Conservation (phyloP, 92 coral and sea anemone genomes). For the Palythoa grandis region DNA sequence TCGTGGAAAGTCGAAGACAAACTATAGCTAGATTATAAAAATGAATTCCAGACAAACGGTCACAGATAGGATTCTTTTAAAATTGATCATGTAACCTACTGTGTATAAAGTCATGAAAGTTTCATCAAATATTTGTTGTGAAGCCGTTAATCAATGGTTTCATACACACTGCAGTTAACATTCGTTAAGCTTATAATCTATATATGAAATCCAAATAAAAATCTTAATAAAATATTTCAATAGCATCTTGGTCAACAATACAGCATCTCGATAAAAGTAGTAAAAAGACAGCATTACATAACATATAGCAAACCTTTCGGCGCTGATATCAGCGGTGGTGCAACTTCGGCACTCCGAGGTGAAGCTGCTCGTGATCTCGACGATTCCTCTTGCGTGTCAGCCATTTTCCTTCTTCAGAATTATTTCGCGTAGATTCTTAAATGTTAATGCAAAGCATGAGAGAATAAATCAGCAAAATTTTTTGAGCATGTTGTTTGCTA, state of each 20-base stretch:
- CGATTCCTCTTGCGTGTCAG: constrained; percentile 67
- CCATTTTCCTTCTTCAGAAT: constrained; percentile 48
- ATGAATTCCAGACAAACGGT: neutral
- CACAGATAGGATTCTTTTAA: neutral
- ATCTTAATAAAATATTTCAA: neutral
- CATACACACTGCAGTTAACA: too few relatives aligned
- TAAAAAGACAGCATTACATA: neutral
- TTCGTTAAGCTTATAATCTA: too few relatives aligned
- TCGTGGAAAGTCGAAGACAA: neutral
- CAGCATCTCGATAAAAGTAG: neutral
- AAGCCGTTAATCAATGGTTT: neutral
- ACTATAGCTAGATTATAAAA: neutral
- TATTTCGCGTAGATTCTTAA: neutral
- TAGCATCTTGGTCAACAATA: neutral
- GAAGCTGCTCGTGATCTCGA: constrained; percentile 74
- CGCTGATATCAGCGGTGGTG: constrained; percentile 72
- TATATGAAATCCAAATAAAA: too few relatives aligned
- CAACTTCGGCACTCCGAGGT: constrained; percentile 73
- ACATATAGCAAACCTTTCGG: constrained; percentile 43
- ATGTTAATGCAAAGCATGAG: neutral
- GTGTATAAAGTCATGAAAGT: constrained; percentile 55
- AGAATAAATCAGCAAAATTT: neutral
- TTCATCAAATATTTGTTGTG: constrained; percentile 28
- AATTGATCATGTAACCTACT: neutral
- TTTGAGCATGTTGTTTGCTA: neutral